A percentile compares a stretch with the other conserved stretches of the same genome.
These are phyloP conservation scores for Trilocha varians DNA, from an alignment of 2,888 invertebrate genomes.

Conservation along the genomic window DNA sequence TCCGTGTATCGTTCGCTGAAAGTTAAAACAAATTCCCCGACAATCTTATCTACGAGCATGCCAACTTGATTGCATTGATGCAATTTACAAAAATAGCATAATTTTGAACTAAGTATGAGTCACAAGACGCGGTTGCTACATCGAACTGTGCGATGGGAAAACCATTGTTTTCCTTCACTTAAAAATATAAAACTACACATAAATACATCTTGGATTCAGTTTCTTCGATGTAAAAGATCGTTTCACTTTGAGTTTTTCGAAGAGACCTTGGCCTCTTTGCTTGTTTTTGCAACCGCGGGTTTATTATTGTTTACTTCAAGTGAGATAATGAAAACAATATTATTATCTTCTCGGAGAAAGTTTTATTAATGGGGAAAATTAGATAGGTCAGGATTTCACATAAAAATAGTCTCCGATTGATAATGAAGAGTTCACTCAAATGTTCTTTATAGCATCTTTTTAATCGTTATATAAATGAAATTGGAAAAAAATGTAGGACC, in stretches of 20 bases:
- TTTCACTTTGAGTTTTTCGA: slow-evolving; percentile 3
- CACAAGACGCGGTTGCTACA: slow-evolving; percentile 54
- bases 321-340: background rate
- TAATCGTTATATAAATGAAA: too few species aligned
- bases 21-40: background rate
- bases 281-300: slow-evolving; percentile 1
- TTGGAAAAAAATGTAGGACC: too few species aligned
- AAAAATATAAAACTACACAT: slow-evolving; percentile 11
- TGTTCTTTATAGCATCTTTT: too few species aligned
- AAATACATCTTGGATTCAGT: too few species aligned
- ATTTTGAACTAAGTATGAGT: slow-evolving; percentile 28
- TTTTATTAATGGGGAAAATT: background rate
- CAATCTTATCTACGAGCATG: background rate
- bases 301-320: background rate
- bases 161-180: slow-evolving; percentile 55
- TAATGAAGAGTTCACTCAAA: too few species aligned
- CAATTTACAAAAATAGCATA: background rate
- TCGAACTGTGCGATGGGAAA: slow-evolving; percentile 62
- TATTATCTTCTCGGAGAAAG: background rate
- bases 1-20: background rate
- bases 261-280: slow-evolving; percentile 7
- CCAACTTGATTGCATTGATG: background rate
- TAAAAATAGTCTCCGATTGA: too few species aligned
- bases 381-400: too few species aligned
- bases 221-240: too few species aligned